Conservation (phyloP, 2,113 vertebrate species). For the Paralichthys olivaceus region DNA sequence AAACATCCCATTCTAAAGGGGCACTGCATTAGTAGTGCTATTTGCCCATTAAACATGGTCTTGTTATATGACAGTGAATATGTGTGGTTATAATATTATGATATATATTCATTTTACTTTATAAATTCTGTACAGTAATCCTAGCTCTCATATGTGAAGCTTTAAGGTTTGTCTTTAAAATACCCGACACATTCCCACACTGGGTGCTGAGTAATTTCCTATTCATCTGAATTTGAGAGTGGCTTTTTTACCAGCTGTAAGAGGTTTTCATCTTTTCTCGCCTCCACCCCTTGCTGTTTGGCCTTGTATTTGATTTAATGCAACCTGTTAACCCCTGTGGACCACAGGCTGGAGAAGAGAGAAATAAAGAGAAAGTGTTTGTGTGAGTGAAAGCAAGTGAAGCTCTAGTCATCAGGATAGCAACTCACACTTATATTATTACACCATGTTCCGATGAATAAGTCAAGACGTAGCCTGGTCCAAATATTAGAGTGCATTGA, state of each 20-base stretch:
- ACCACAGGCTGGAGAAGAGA: not conserved
- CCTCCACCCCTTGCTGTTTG: constrained; percentile 22
- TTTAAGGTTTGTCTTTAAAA: not conserved
- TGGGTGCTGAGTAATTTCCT: constrained; percentile 18
- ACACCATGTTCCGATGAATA: constrained; percentile 47
- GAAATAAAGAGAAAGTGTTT: not conserved
- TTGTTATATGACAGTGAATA: too few species aligned
- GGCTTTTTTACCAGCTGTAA: constrained; percentile 1
- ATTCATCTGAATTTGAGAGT: constrained; percentile 14
- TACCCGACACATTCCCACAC: not conserved
- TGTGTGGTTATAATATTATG: too few species aligned
- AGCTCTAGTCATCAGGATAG: constrained; percentile 29
- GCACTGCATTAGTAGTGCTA: too few species aligned
- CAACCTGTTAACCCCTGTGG: constrained; percentile 4
- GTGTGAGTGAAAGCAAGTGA: constrained; percentile 5
- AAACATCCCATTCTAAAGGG: too few species aligned
- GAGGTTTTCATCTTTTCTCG: constrained; percentile 23
- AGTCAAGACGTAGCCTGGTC: constrained; percentile 38
- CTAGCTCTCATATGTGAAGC: not conserved
- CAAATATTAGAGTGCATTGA: constrained; percentile 22
- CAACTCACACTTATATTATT: constrained; percentile 20
- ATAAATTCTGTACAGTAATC: not conserved
- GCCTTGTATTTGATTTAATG: constrained; percentile 54
- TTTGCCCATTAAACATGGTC: too few species aligned
- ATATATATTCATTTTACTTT: not conserved